phyloP scores from a whole-genome alignment of 2,888 invertebrate species.

The Autographa gamma region DNA sequence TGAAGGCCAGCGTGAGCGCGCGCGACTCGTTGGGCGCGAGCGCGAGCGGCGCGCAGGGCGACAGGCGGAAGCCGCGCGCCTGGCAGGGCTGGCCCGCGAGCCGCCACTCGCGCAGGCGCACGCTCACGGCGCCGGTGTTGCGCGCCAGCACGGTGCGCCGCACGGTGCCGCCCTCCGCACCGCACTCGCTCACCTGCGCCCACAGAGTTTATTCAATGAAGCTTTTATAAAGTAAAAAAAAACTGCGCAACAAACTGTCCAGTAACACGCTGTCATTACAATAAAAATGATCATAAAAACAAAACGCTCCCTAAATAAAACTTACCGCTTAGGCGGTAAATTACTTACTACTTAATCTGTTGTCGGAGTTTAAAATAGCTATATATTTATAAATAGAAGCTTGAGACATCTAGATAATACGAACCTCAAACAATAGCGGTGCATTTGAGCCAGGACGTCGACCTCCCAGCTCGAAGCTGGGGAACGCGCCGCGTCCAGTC shows the following conservation, averaged over 20 bases:
- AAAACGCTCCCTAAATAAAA: too few species aligned
- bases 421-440: slow-evolving; percentile 93
- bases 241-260: too few species aligned
- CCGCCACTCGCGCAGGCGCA: slow-evolving; percentile 89
- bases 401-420: slow-evolving; percentile 72
- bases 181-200: slow-evolving; percentile 92
- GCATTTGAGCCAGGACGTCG: slow-evolving; percentile 93
- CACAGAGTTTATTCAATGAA: neutral
- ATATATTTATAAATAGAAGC: too few species aligned
- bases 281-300: too few species aligned
- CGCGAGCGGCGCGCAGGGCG: slow-evolving; percentile 74
- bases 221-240: too few species aligned
- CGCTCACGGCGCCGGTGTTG: slow-evolving; percentile 97
- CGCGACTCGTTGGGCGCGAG: slow-evolving; percentile 77
- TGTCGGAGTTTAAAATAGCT: too few species aligned
- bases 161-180: slow-evolving; percentile 81
- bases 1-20: slow-evolving; percentile 71
- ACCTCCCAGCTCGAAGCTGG: slow-evolving; percentile 96
- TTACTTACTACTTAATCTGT: too few species aligned
- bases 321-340: too few species aligned
- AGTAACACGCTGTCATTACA: too few species aligned
- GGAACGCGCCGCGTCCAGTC: slow-evolving; percentile 94
- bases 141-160: slow-evolving; percentile 85
- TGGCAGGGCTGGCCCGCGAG: slow-evolving; percentile 73
- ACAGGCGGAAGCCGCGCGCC: slow-evolving; percentile 78